Evolutionary conservation across 2,113 vertebrate genomes (phyloP), one percentile per base, ranked within the genome.

Genomic region (Origma solitaria): DNA sequence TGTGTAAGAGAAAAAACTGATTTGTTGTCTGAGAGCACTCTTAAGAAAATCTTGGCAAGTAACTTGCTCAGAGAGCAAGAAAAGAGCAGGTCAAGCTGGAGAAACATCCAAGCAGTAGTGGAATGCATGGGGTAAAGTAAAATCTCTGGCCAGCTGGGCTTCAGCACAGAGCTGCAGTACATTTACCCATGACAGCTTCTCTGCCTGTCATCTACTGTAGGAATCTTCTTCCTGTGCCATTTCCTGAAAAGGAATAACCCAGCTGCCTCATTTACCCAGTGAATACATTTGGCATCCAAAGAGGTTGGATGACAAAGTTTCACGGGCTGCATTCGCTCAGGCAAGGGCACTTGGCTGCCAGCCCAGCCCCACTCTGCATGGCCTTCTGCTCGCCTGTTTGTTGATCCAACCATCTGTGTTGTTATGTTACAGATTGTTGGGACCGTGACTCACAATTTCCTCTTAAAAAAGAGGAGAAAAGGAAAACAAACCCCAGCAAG

Each of bases 81-180:
- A 89, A 82, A 90, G 88, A 96, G 66, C 28, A 95, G 86, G 88
- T 86, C 95, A 97, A 95, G 89, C n/a, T 89, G 75, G 75, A 95
- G 65, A 65, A 90, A 89, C 88, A 91, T 77, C 81, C 14, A 0
- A 95, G 82, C 53, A 80, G 71, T 56, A 86, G 54, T 79, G 77
- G 94, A 94, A 90, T 81, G 68, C 53, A 60, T n/a, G 37, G 51
- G 64, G 38, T 70, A 68, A 94, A 93, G 69, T 64, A 49, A 86
- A 62, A 78, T 70, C n/a, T 79, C 77, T 75, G 82, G 18, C 68
- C 86, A 90, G 44, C n/a, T 25, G 17, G 51, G 40, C 28, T 75
- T 91, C 3, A 0, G 70, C 4, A 5, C 37, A 65, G 81, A 89
- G 45, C 61, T 60, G n/a, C 12, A 3, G 23, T 38, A 40, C 17